Evolutionary conservation across 2,888 invertebrate species (phyloP).

Genomic region (Tridacna gigas): DNA sequence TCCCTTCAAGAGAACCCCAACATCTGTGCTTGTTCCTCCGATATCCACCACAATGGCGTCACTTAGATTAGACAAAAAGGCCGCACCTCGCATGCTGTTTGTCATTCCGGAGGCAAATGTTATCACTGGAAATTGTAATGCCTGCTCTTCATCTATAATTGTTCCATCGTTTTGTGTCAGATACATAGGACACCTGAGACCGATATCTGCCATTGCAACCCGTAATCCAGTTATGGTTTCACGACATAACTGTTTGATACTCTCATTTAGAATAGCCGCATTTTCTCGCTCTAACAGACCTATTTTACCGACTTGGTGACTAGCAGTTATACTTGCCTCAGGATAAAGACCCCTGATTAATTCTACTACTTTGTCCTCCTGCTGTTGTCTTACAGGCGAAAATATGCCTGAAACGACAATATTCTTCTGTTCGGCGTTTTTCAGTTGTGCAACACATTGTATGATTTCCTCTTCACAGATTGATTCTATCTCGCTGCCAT

Average conservation of each 20-base stretch:
- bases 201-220: constrained; percentile 70
- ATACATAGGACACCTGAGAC: constrained; percentile 78
- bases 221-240: constrained; percentile 76
- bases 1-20: constrained; percentile 78
- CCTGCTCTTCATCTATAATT: constrained; percentile 76
- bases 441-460: constrained; percentile 59
- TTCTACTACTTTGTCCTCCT: constrained; percentile 71
- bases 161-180: constrained; percentile 83
- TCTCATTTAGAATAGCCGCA: constrained; percentile 82
- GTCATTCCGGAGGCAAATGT: constrained; percentile 83
- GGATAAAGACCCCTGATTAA: constrained; percentile 70
- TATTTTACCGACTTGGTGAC: constrained; percentile 78
- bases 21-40: constrained; percentile 82
- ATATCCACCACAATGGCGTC: constrained; percentile 82
- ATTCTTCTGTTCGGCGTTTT: constrained; percentile 65
- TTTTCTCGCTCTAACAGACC: constrained; percentile 83
- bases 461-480: constrained; percentile 73
- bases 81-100: constrained; percentile 84
- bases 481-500: constrained; percentile 74
- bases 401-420: constrained; percentile 80
- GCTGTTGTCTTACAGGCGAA: constrained; percentile 75
- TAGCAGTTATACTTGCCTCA: constrained; percentile 76
- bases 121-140: constrained; percentile 74
- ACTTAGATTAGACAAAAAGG: constrained; percentile 74
- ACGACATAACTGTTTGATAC: constrained; percentile 77